Conservation (phyloP, 2,888 invertebrate species). For the Philereme transversata region DNA sequence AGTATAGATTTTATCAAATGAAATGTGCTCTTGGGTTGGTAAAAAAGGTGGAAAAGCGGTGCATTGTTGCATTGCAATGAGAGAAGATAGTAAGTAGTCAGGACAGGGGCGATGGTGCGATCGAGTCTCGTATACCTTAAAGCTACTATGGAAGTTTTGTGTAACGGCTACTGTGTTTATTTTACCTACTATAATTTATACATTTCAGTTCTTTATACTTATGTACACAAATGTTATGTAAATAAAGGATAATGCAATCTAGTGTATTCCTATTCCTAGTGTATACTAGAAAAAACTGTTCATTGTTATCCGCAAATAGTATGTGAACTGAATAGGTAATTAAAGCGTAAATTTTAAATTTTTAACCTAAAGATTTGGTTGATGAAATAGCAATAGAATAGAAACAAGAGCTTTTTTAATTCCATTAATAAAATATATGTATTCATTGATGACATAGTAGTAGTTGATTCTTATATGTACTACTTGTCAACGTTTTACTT, state of each 20-base stretch:
- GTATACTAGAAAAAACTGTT: slow-evolving; percentile 33
- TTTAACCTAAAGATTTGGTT: slow-evolving; percentile 11
- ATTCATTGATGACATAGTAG: slow-evolving; percentile 53
- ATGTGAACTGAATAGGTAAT: slow-evolving; percentile 29
- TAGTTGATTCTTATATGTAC: slow-evolving; percentile 45
- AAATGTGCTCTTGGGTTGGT: slow-evolving; percentile 20
- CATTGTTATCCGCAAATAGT: slow-evolving; percentile 40
- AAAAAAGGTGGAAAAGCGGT: not conserved
- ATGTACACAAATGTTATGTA: slow-evolving; percentile 73
- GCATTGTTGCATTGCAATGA: not conserved
- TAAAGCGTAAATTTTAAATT: slow-evolving; percentile 36
- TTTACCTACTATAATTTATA: slow-evolving; percentile 60
- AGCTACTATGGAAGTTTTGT: slow-evolving; percentile 36
- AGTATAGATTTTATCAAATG: slow-evolving; percentile 55
- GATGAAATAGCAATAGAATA: slow-evolving; percentile 39
- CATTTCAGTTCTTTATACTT: slow-evolving; percentile 60
- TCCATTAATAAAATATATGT: slow-evolving; percentile 50
- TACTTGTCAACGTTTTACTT: slow-evolving; percentile 42
- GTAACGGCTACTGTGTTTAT: slow-evolving; percentile 65
- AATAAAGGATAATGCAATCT: slow-evolving; percentile 69
- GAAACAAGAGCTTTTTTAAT: slow-evolving; percentile 54
- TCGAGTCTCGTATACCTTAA: slow-evolving; percentile 35
- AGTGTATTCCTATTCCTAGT: slow-evolving; percentile 57
- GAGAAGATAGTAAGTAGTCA: slow-evolving; percentile 15
- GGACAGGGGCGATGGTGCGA: slow-evolving; percentile 31